Base-by-base conservation (phyloP, 2,888 invertebrate genomes). In the Diarsia mendica region DNA sequence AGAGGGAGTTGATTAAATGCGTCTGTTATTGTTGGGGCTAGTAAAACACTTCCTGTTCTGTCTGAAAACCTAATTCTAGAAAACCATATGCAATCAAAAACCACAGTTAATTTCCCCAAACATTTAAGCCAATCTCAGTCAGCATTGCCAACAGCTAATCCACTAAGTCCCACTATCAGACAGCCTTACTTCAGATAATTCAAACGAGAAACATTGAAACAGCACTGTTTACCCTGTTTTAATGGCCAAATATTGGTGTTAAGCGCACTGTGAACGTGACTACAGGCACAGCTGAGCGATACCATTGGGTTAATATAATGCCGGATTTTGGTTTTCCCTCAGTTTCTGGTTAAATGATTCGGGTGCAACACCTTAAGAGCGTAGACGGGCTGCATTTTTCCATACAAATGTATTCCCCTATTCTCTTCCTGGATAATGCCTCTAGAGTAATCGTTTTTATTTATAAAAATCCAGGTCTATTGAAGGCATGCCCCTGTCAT, bases 201-300 rank as follows among this genome's bases (percentile, higher is more conserved):
- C 88, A 90, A 89, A 90, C 90, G 89, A 87, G 90, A 88, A 88
- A 85, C 75, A 84, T 87, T 68, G 84, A 87, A 86, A 88, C 88
- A 88, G 78, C 80, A 85, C 89, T 91, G 91, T 91, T 89, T 90
- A 87, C 85, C 64, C 68, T 82, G 89, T 90, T 92, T 88, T 92
- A 92, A 92, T 92, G 92, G 92, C 85, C 90, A 91, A 91, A 92
- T 91, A 92, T 92, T 92, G 89, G 85, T 85, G 81, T 87, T 87
- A 75, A 84, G 86, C 82, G 84, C 85, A 85, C 75, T 85, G 13
- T 53, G 83, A 88, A 88, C 90, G 90, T 90, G 90, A 90, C 90
- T 87, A 78, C 79, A 79, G 79, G 79, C 82, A 79, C 77, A 82
- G 67, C 77, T 75, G 68, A 33, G 80, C 80, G 85, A 87, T 85